Conservation (phyloP, 2,113 vertebrate genomes). For the Anseranas semipalmata region DNA sequence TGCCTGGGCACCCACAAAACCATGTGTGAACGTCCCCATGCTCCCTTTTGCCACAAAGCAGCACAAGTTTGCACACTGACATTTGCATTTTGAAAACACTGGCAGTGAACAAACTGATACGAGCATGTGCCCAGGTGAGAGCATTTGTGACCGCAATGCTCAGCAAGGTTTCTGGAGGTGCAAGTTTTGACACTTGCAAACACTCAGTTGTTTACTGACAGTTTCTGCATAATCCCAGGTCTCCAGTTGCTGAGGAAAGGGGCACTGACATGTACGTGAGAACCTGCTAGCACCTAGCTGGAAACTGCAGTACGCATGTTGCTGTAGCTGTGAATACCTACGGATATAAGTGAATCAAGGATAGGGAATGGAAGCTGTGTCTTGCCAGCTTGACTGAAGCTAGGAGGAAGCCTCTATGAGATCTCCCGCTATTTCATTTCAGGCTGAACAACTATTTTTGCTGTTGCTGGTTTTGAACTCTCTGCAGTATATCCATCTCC, state of each 20-base stretch:
- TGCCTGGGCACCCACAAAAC: neutral
- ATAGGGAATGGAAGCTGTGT: neutral
- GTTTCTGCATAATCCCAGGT: neutral
- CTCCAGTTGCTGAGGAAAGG: neutral
- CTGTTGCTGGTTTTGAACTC: neutral
- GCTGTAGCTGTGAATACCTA: neutral
- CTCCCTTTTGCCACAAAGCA: neutral
- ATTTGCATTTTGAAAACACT: accelerated
- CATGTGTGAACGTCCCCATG: neutral
- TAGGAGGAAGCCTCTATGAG: neutral
- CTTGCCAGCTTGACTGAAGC: neutral
- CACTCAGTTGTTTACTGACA: neutral
- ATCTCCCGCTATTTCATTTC: neutral
- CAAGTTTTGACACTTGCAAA: neutral
- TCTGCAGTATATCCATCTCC: neutral
- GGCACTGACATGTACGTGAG: accelerated
- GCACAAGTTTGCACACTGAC: neutral
- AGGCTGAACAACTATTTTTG: neutral
- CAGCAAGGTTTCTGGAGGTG: neutral
- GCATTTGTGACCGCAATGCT: neutral
- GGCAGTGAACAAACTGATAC: neutral
- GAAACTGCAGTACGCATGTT: neutral
- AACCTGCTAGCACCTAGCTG: neutral
- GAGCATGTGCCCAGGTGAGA: accelerated
- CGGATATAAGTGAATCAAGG: neutral